These are phyloP conservation scores for Halesus radiatus DNA, from an alignment of 1,140 invertebrate genomes.

Conservation along the genomic window DNA sequence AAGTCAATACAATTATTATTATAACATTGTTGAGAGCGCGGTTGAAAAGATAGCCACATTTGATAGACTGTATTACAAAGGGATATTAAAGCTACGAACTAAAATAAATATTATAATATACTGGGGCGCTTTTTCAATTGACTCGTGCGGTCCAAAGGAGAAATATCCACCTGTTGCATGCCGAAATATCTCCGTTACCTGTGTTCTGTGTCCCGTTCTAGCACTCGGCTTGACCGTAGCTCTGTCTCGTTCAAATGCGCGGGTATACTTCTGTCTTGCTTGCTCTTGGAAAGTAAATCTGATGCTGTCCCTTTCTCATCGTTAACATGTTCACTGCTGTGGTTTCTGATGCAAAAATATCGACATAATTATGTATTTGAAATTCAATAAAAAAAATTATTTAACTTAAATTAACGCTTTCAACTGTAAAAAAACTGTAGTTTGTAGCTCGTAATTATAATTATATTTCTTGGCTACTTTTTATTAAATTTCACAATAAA, in stretches of 20 bases:
- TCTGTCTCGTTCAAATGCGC: not conserved
- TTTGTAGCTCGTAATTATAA: no score
- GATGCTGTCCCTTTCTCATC: not conserved
- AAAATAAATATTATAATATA: constrained; percentile 16
- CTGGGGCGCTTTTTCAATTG: not conserved
- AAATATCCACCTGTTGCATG: constrained; percentile 22
- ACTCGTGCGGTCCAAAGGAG: constrained; percentile 24
- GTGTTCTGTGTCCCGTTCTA: not conserved
- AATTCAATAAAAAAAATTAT: no score
- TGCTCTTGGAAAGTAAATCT: not conserved
- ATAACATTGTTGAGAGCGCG: not conserved
- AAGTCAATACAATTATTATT: no score
- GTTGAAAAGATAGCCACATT: not conserved
- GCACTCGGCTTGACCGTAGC: not conserved
- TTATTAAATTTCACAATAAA: no score
- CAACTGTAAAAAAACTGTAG: no score
- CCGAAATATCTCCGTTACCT: constrained; percentile 20
- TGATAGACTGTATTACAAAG: constrained; percentile 11
- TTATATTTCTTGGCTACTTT: no score
- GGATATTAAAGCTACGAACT: not conserved
- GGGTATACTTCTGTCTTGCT: not conserved
- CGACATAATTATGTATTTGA: no score
- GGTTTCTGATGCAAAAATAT: no score
- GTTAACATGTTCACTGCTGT: constrained; percentile 15
- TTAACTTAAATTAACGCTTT: no score